phyloP scores from a whole-genome alignment of 2,113 vertebrate species.

The Zosterops hypoxanthus region DNA sequence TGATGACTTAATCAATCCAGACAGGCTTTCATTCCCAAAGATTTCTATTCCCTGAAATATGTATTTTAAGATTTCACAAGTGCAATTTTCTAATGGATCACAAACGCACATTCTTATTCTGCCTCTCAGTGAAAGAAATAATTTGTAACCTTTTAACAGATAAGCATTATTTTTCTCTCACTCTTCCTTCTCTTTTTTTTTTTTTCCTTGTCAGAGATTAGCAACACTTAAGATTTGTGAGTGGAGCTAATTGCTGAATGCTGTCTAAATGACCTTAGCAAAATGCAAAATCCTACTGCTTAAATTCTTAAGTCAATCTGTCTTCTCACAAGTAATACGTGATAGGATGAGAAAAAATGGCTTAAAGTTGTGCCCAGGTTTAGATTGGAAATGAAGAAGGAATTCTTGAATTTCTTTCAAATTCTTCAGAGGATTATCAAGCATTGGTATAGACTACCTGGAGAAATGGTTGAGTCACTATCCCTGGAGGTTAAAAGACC shows the following conservation, averaged over 20 bases:
- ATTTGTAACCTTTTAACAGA: neutral
- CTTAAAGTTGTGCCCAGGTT: neutral
- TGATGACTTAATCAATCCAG: constrained; percentile 62
- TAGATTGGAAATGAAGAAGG: neutral
- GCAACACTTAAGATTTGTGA: neutral
- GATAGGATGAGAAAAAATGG: neutral
- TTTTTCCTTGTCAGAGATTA: neutral
- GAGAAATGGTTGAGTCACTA: neutral
- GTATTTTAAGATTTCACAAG: constrained; percentile 45
- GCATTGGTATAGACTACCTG: neutral
- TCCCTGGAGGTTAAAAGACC: neutral
- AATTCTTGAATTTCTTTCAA: neutral
- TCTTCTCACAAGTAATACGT: neutral
- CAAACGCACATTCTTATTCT: neutral
- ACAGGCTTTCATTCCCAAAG: constrained; percentile 55
- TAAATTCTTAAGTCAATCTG: neutral
- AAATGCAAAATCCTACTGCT: neutral
- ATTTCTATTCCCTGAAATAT: constrained; percentile 32
- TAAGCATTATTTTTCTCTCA: neutral
- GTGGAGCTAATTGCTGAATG: neutral
- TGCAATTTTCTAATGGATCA: neutral
- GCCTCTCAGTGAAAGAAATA: neutral
- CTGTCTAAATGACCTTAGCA: neutral
- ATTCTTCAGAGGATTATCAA: neutral
- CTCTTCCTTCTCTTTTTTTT: neutral